These are phyloP conservation scores for Aleiodes leptofemur DNA, from an alignment of 2,888 invertebrate genomes.

Conservation along the genomic window DNA sequence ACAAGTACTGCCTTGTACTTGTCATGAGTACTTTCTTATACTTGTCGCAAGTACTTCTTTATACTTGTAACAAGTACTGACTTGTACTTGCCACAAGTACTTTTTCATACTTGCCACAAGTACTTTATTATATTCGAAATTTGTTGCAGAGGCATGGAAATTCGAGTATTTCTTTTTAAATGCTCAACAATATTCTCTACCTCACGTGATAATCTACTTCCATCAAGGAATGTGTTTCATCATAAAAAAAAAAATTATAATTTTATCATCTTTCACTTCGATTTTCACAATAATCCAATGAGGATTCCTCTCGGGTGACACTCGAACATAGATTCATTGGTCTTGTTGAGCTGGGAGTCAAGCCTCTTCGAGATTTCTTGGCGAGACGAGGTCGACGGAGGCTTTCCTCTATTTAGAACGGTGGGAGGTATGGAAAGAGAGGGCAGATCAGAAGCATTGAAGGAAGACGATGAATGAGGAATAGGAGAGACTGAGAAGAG, in stretches of 20 bases:
- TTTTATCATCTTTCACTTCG: neutral
- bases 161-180: too few relatives aligned
- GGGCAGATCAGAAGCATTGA: neutral
- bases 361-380: constrained; percentile 21
- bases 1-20: too few relatives aligned
- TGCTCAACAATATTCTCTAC: too few relatives aligned
- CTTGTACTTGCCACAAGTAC: too few relatives aligned
- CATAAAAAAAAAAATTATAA: neutral
- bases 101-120: too few relatives aligned
- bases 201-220: too few relatives aligned
- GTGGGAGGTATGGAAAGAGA: neutral
- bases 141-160: too few relatives aligned
- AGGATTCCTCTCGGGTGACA: constrained; percentile 23
- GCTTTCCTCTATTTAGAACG: constrained; percentile 14
- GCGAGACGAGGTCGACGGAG: constrained; percentile 11
- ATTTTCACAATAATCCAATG: constrained; percentile 5
- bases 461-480: constrained; percentile 14
- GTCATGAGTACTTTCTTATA: too few relatives aligned
- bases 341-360: constrained; percentile 22
- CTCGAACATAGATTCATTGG: constrained; percentile 28
- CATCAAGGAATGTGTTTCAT: neutral
- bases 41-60: too few relatives aligned
- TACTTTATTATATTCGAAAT: too few relatives aligned
- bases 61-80: too few relatives aligned
- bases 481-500: neutral